Base-by-base conservation (phyloP, 2,888 invertebrate species). In the Agrochola circellaris region DNA sequence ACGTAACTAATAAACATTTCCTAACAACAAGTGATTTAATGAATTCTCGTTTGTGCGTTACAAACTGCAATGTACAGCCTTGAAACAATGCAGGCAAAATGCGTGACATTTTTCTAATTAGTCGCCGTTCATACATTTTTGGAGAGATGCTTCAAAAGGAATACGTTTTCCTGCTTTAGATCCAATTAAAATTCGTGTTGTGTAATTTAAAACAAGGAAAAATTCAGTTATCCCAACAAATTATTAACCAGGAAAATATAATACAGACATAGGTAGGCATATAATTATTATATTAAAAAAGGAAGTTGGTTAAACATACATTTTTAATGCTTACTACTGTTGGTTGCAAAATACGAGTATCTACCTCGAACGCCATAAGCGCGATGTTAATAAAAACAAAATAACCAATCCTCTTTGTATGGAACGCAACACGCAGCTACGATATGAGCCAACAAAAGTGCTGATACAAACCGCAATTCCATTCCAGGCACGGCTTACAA, bases 401-500 rank as follows among this genome's bases (percentile, higher is more conserved):
- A 84, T 51, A 81, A 71, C 60, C 66, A 77, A 77, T 71, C 78
- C 77, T 70, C 64, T 82, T 81, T 86, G 74, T 87, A 80, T 75
- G 64, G 73, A 67, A 64, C 83, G 51, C 64, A 62, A 56, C 71
- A 70, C 73, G 64, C 75, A 77, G 73, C 64, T 73, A 87, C 77
- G 61, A 75, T 75, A 79, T 82, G 75, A 61, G 13, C 67, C 61
- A 72, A 83, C 71, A 86, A 81, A 87, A 88, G 77, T 73, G 61
- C 64, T 76, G 76, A 83, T 79, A 79, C 62, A 77, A 81, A 83
- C 88, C 85, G 65, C 87, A 82, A 73, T 85, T 77, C 75, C 75
- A 88, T 88, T 89, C 79, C 79, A 85, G 66, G 60, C 74, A 74
- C 67, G 74, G 79, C 74, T 82, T 75, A 85, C 81, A 84, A 84